Base-by-base conservation (phyloP, 1,140 invertebrate species). In the Bombus turneri region DNA sequence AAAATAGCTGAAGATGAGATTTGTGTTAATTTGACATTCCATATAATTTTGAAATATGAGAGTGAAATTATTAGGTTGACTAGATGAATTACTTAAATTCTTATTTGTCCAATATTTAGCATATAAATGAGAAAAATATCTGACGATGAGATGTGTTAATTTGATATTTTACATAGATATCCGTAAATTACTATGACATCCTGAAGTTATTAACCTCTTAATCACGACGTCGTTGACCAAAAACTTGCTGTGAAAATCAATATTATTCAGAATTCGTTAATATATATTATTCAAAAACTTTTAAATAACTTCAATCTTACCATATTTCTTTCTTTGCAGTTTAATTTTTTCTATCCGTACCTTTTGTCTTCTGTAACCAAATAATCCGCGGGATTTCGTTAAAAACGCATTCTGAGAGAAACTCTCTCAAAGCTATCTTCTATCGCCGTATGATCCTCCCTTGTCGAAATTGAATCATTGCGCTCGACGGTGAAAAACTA, bases 391-490 rank as follows among this genome's bases (percentile, higher is more conserved):
- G 10, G 12, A 43, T 75, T 34, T 15, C 18, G n/a, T 43, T 73
- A n/a, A 31, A 72, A 72, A 41, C 39, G 71, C 34, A 75, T 75
- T 41, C 15, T 13, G 31, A 41, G 34, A 66, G 74, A 31, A 25
- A 41, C 15, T 78, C 80, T 39, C 37, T n/a, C 28, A 34, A n/a
- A n/a, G 12, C 15, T 28, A 64, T 41, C 13, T 31, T 37, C 25
- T 25, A 22, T 37, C n/a, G 8, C 15, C 13, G 43, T 53, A 66
- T 83, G 66, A 83, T 68, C 62, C 31, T 13, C 28, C 34, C 39
- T 76, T 31, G 73, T 57, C 28, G 31, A 53, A 83, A 78, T 75
- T 82, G 81, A 78, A 83, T 83, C 37, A 31, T 68, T 31, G 43
- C 43, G 31, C 41, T 18, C 18, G 18, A 57, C 34, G 43, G 10